These are phyloP conservation scores for Lepidocyrtinus sp. DNA, from an alignment of 2,888 invertebrate genomes.

Conservation along the genomic window DNA sequence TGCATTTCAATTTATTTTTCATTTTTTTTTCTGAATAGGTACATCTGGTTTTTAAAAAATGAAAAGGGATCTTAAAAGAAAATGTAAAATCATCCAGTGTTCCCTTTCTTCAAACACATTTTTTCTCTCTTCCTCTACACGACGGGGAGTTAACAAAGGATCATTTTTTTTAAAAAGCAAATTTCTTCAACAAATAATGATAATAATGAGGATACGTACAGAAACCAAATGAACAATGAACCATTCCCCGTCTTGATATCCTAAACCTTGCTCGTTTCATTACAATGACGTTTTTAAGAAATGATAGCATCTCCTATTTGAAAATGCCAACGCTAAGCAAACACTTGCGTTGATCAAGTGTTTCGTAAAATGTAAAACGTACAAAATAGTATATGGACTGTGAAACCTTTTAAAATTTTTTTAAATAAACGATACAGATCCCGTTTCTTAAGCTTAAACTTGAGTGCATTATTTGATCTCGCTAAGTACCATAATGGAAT, in stretches of 20 bases:
- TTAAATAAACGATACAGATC: not conserved
- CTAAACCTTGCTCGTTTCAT: no score
- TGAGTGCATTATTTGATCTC: not conserved
- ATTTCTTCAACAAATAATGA: constrained; percentile 20
- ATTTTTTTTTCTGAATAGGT: not conserved
- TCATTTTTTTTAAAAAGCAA: constrained; percentile 22
- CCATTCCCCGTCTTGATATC: no score
- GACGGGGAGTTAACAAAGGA: constrained; percentile 35
- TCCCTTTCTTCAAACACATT: no score
- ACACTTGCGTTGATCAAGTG: no score
- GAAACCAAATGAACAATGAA: constrained; percentile 11
- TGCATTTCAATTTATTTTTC: constrained; percentile 16
- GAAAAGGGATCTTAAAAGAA: no score
- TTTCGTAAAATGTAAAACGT: no score
- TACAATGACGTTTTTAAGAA: no score
- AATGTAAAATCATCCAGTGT: constrained; percentile 2
- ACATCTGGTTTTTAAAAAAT: constrained; percentile 13
- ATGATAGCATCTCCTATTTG: constrained; percentile 20
- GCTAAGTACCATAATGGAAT: not conserved
- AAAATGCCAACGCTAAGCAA: no score
- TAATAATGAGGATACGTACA: constrained; percentile 19
- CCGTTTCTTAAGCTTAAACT: not conserved
- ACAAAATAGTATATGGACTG: no score
- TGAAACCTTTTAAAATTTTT: not conserved
- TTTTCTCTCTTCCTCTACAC: no score